Evolutionary conservation across 1,140 invertebrate species (phyloP), one percentile per base, ranked within the genome.

Genomic region (Medauroidea extradentata): DNA sequence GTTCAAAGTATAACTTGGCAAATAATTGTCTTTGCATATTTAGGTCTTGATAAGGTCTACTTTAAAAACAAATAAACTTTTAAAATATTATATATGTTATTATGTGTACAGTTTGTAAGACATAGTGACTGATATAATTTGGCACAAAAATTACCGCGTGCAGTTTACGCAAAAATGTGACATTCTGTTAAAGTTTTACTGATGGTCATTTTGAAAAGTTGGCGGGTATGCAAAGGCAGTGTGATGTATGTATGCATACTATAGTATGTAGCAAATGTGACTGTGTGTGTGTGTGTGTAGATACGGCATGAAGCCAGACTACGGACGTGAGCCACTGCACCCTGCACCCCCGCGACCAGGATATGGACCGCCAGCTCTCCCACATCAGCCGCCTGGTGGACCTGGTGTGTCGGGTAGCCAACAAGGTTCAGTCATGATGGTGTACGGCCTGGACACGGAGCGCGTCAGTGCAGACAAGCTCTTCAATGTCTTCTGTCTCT

Each of bases 401-500:
- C 70, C 63, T 65, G 65, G 60, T 71, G 72, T 63, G 61, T 67
- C 44, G 59, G 78, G 67, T 1, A 80, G 81, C 39, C 85, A 87
- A 67, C 88, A 90, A 67, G 91, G 93, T 18, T 86, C 90, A 46
- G 95, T 99, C 44, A 87, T 98, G 79, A 99, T 99, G 96, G 93
- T 99, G 25, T 99, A 99, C 78, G 96, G 96, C 23, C 80, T 99
- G 16, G 92, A 95, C 71, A 85, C 88, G 46, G 85, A 93, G 63
- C 93, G 93, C 71, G 91, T 96, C 72, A 99, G 98, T 78, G 90
- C 93, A 61, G 94, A 98, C 75, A 87, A 90, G 70, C 82, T 99
- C n/a, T 99, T 99, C 84, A 99, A 99, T 79, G 80, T 99, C 54
- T 94, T 99, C 77, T 99, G 96, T 78, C 83, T 98, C 38, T 99